A percentile compares a stretch with the other conserved stretches of the same genome.
These are phyloP conservation scores for Chiridota heheva DNA, from an alignment of 35 echinoderm and acorn worm species.

Conservation along the genomic window DNA sequence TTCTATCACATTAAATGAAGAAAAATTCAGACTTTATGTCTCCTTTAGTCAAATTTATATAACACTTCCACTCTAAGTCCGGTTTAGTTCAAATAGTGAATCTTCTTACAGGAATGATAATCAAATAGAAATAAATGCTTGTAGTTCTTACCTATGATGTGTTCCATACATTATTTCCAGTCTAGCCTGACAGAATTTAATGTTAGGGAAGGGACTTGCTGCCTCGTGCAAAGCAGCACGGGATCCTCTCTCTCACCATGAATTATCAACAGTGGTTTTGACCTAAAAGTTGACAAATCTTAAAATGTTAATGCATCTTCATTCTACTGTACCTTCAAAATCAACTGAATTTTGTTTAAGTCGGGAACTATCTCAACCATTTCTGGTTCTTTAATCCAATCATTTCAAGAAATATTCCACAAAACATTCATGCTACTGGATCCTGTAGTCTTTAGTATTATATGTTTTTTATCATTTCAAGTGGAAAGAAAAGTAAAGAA, in stretches of 20 bases:
- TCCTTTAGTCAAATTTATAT: no score
- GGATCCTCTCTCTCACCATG: constrained; percentile 82
- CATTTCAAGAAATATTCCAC: not conserved
- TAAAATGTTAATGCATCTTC: not conserved
- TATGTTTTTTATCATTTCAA: not conserved
- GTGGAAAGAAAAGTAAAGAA: no score
- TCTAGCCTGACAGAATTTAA: constrained; percentile 86
- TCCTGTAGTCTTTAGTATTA: not conserved
- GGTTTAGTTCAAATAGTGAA: no score
- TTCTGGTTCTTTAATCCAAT: not conserved
- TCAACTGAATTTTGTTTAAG: not conserved
- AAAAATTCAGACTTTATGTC: no score
- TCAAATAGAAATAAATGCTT: no score
- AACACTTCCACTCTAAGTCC: no score
- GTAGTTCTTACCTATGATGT: constrained; percentile 90
- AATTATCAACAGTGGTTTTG: constrained; percentile 76
- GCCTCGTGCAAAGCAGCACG: constrained; percentile 69
- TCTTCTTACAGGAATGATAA: no score
- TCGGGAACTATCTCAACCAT: not conserved
- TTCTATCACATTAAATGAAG: no score
- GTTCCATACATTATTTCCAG: constrained; percentile 95
- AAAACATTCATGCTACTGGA: not conserved
- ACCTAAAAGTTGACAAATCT: constrained; percentile 29
- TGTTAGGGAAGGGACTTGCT: constrained; percentile 66
- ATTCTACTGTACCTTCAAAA: not conserved